Evolutionary conservation across 2,113 vertebrate genomes (phyloP).

Genomic region (Corythaeola cristata): DNA sequence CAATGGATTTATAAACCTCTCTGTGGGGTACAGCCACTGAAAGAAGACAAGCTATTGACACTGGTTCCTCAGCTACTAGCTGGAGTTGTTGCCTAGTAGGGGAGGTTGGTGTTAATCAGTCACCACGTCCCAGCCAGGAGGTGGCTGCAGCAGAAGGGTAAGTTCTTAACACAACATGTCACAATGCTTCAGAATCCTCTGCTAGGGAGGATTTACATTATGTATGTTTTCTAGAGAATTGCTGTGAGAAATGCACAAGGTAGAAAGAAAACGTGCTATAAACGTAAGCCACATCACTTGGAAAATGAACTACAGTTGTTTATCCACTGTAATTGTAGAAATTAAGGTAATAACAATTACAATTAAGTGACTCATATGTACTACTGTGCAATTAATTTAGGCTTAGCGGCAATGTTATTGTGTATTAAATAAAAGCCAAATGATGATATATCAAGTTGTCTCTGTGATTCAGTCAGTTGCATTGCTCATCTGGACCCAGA

Average conservation of each 20-base stretch:
- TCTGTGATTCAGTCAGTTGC: not conserved
- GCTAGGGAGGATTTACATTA: not conserved
- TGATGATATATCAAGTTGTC: not conserved
- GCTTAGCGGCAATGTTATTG: constrained; percentile 5
- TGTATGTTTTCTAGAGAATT: not conserved
- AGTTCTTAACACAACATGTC: not conserved
- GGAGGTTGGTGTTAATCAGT: not conserved
- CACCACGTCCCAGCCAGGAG: not conserved
- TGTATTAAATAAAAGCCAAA: constrained; percentile 4
- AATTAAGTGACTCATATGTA: constrained; percentile 45
- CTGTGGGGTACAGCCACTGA: not conserved
- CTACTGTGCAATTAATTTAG: constrained; percentile 24
- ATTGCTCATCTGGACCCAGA: not conserved
- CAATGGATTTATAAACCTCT: not conserved
- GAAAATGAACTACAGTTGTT: not conserved
- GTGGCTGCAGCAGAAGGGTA: not conserved
- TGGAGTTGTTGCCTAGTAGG: not conserved
- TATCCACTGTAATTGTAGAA: constrained; percentile 34
- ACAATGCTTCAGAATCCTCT: not conserved
- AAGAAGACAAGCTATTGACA: not conserved
- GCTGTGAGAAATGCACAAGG: not conserved
- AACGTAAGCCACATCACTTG: not conserved
- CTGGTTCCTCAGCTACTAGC: not conserved
- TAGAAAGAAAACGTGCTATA: not conserved
- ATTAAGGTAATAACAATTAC: constrained; percentile 56